phyloP scores from a whole-genome alignment of 2,888 invertebrate species.

The Trichopria drosophilae region DNA sequence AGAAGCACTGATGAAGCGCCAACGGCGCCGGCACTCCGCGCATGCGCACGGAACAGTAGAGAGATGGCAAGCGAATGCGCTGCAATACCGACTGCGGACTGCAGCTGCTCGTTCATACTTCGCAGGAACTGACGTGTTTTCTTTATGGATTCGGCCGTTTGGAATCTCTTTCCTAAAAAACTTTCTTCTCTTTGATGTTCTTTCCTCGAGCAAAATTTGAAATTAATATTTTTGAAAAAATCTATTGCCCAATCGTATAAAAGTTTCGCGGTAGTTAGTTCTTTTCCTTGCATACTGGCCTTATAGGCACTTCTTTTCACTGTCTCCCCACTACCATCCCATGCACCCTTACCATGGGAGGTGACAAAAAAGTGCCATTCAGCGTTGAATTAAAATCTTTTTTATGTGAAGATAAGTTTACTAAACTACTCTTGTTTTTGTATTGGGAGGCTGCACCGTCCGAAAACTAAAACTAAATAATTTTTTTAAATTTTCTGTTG shows the following conservation, averaged over 20 bases:
- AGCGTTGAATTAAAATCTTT: constrained; percentile 21
- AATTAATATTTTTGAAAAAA: constrained; percentile 8
- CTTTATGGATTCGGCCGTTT: background rate
- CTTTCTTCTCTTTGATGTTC: constrained; percentile 6
- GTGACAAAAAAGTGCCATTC: constrained; percentile 23
- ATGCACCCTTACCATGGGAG: constrained; percentile 19
- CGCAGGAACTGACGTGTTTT: too few species aligned
- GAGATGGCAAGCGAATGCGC: too few species aligned
- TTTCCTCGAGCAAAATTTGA: constrained; percentile 4
- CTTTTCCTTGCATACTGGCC: constrained; percentile 11
- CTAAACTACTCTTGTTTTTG: background rate
- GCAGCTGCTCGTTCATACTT: too few species aligned
- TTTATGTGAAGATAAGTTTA: background rate
- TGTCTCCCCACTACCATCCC: constrained; percentile 20
- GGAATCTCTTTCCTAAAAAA: background rate
- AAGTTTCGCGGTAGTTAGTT: constrained; percentile 4
- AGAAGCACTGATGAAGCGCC: too few species aligned
- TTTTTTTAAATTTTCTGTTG: too few species aligned
- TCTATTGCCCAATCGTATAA: constrained; percentile 13
- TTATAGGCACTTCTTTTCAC: constrained; percentile 23
- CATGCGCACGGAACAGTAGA: too few species aligned
- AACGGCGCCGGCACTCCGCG: too few species aligned
- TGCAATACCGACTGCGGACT: too few species aligned
- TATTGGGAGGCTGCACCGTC: background rate
- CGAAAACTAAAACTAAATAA: too few species aligned